Evolutionary conservation across 2,888 invertebrate species (phyloP), one percentile per base, ranked within the genome.

Genomic region (Hydropsyche betteni): DNA sequence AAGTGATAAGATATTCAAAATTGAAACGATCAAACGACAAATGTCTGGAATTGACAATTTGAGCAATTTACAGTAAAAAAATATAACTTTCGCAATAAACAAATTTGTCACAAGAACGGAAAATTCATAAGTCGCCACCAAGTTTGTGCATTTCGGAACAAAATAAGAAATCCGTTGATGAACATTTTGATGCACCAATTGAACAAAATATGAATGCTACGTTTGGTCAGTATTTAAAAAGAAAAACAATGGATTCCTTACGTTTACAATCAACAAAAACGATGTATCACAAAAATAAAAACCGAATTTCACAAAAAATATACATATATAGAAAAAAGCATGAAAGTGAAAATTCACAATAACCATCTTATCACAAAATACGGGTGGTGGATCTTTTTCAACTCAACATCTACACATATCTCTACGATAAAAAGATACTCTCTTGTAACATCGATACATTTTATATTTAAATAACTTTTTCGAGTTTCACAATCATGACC

Each of bases 391-490:
- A 36, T 64, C 12, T n/a, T 36, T 24, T 33, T 64, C 36, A n/a
- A 64, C 34, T 64, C 64, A 64, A 64, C 36, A 64, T 64, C 36
- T 64, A 64, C 64, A 36, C 64, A 34, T 36, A 64, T 64, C 64
- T 44, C 10, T 64, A 64, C 36, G 12, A 64, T 36, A 64, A 64
- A 61, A 64, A 64, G 64, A 64, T 64, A 64, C 34, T 36, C 36
- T 36, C 36, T 36, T 64, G 36, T 36, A 64, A 64, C 64, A 64
- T 36, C 36, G 64, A 64, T 64, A 64, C 64, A 64, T 64, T 36
- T 64, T 64, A n/a, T 12, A 14, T 55, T 55, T 55, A 55, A n/a
- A 44, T 44, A 44, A 44, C 44, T 8, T 44, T 4, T 44, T 44
- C 10, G 44, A 44, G 6, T 44, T 44, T 44, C 10, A 44, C 44